Evolutionary conservation across 1,140 invertebrate genomes (phyloP).

Genomic region (Bombus sibiricus): DNA sequence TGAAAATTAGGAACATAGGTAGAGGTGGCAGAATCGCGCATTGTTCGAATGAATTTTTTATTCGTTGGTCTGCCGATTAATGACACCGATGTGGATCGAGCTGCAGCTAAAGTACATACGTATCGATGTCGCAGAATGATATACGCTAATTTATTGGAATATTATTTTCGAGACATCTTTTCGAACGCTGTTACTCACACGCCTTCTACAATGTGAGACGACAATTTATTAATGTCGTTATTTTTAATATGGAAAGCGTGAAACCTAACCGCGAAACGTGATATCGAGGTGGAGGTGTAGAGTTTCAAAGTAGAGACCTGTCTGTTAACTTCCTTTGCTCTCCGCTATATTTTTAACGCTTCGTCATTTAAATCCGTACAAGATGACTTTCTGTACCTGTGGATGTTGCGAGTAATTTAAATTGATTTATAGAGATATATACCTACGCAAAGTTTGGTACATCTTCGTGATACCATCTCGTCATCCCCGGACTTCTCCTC

Average conservation of each 20-base stretch:
- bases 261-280: constrained; percentile 42
- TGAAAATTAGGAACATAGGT: too few species aligned
- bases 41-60: too few species aligned
- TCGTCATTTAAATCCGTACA: constrained; percentile 16
- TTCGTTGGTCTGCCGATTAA: too few species aligned
- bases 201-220: not conserved
- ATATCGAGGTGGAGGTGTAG: constrained; percentile 30
- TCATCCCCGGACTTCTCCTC: too few species aligned
- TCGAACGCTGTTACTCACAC: not conserved
- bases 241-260: constrained; percentile 39
- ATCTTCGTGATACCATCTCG: constrained; percentile 6
- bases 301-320: constrained; percentile 42
- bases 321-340: constrained; percentile 31
- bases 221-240: constrained; percentile 44
- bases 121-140: too few species aligned
- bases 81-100: too few species aligned
- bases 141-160: too few species aligned
- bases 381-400: not conserved
- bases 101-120: too few species aligned
- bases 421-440: constrained; percentile 10
- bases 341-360: constrained; percentile 38
- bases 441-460: too few species aligned
- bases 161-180: too few species aligned
- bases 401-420: constrained; percentile 5
- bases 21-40: too few species aligned